phyloP scores from a whole-genome alignment of 2,797 vertebrate species.

The Dicrostonyx torquatus region DNA sequence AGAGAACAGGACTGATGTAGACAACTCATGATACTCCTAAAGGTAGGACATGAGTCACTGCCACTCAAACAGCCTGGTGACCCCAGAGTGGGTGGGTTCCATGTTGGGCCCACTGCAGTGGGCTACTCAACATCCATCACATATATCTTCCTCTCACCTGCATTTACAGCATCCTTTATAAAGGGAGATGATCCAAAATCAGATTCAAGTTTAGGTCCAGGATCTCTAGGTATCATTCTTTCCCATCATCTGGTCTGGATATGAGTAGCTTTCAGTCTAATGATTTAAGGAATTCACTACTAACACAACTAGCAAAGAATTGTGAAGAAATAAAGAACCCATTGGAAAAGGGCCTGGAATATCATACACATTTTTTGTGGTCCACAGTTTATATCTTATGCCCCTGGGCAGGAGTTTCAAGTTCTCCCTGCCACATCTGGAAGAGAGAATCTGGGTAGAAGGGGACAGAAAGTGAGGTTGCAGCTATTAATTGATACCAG shows the following conservation, averaged over 20 bases:
- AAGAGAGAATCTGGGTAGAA: conserved; percentile 15
- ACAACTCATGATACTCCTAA: neutral
- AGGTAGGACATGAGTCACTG: neutral
- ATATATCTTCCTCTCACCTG: neutral
- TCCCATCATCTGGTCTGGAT: neutral
- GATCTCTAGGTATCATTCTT: neutral
- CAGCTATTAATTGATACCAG: conserved; percentile 11
- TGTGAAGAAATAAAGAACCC: neutral
- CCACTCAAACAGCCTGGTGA: neutral
- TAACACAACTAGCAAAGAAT: conserved; percentile 4
- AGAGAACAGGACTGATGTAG: conserved; percentile 4
- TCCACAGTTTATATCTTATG: neutral
- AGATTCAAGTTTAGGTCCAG: conserved; percentile 28
- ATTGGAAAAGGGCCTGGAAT: neutral
- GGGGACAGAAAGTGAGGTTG: neutral
- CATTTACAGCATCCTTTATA: conserved; percentile 20
- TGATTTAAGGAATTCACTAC: conserved; percentile 13
- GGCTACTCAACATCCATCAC: neutral
- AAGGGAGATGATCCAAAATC: neutral
- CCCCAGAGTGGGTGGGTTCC: neutral
- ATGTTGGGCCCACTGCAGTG: neutral
- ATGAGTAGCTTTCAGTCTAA: neutral
- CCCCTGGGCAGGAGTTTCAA: neutral
- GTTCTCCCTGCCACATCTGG: neutral
- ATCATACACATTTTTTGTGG: neutral